Percentiles rank a stretch among this genome's conserved stretches.
phyloP scores from a whole-genome alignment of 2,797 vertebrate species.

The Mico argentatus region DNA sequence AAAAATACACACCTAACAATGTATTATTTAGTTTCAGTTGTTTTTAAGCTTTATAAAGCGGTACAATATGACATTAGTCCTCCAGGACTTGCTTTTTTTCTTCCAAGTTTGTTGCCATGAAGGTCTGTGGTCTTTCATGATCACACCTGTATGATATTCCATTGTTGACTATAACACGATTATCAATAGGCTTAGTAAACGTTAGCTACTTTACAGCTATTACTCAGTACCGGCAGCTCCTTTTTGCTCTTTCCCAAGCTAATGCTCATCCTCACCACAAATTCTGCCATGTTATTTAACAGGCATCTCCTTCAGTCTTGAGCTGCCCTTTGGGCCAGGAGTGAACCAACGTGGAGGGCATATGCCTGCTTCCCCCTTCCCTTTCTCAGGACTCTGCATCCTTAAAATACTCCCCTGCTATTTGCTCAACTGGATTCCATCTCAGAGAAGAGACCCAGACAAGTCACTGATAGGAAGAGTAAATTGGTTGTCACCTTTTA shows the following conservation, averaged over 20 bases:
- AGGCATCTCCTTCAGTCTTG: not conserved
- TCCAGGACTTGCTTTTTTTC: not conserved
- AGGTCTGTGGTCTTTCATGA: not conserved
- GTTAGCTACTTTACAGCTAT: not conserved
- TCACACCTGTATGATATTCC: not conserved
- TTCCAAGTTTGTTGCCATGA: not conserved
- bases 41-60: not conserved
- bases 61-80: not conserved
- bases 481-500: conserved; percentile 38
- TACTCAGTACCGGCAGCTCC: not conserved
- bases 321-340: not conserved
- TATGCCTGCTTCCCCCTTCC: not conserved
- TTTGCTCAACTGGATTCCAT: not conserved
- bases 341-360: accelerated
- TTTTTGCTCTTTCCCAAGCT: not conserved
- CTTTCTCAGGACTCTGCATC: not conserved
- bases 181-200: not conserved
- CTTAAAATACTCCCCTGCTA: not conserved
- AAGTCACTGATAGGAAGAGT: not conserved
- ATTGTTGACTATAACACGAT: not conserved
- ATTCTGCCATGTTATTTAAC: not conserved
- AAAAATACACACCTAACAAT: not conserved
- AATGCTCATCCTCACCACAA: not conserved
- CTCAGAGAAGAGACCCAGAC: not conserved
- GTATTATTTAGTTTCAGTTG: not conserved